These are phyloP conservation scores for Epinotia brunnichana DNA, from an alignment of 2,888 invertebrate genomes.

Conservation along the genomic window DNA sequence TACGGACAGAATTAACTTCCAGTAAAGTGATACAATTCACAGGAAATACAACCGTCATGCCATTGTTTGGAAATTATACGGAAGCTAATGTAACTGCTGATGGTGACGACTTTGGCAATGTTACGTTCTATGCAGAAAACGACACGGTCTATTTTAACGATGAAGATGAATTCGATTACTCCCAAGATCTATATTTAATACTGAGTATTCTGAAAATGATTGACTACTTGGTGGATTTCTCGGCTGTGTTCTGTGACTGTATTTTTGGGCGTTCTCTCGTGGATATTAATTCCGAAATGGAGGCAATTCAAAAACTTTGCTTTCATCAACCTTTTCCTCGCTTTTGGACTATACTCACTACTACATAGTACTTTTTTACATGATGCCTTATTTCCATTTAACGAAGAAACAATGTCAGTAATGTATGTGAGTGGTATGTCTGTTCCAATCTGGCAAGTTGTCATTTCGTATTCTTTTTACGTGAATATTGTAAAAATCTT, in stretches of 20 bases:
- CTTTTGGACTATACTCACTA: not conserved
- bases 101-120: not conserved
- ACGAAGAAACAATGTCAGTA: not conserved
- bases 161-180: not conserved
- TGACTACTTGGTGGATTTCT: not conserved
- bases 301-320: slow-evolving; percentile 29
- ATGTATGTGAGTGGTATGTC: not conserved
- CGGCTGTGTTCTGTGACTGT: slow-evolving; percentile 1
- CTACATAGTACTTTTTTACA: not conserved
- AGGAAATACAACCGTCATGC: not conserved
- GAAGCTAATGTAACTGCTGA: not conserved
- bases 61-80: not conserved
- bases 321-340: slow-evolving; percentile 6
- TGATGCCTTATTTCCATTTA: not conserved
- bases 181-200: too few species aligned
- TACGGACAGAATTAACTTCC: too few species aligned
- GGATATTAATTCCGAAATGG: slow-evolving; percentile 37
- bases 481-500: slow-evolving; percentile 28
- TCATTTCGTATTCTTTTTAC: slow-evolving; percentile 25
- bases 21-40: not conserved
- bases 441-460: slow-evolving; percentile 9
- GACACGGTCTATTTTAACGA: not conserved
- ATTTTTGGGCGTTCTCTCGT: slow-evolving; percentile 17
- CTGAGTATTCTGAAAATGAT: not conserved
- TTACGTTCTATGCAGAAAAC: not conserved